Evolutionary conservation across 2,113 vertebrate genomes (phyloP).

Genomic region (Orcinus orca): DNA sequence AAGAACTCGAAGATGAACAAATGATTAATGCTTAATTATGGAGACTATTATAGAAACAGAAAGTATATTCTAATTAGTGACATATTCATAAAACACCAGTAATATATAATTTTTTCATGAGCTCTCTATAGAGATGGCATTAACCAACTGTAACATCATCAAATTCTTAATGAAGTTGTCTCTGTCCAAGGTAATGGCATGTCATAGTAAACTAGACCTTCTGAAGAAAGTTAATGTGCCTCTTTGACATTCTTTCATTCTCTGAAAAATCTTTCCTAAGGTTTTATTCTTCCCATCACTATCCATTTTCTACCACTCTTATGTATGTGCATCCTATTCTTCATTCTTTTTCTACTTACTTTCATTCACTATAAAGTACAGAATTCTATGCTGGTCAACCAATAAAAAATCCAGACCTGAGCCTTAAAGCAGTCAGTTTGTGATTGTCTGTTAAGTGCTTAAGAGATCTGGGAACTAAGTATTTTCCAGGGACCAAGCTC

Average conservation of each 20-base stretch:
- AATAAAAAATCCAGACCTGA: neutral
- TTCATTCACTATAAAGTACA: neutral
- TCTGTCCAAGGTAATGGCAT: neutral
- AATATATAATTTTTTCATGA: neutral
- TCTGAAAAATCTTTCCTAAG: neutral
- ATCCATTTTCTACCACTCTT: neutral
- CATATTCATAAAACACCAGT: neutral
- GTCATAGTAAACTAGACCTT: neutral
- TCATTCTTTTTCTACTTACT: neutral
- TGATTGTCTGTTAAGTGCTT: neutral
- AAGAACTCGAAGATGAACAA: neutral
- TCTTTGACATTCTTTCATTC: neutral
- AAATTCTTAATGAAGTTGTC: neutral
- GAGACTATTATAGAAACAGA: neutral
- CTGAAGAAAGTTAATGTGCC: neutral
- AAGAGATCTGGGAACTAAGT: neutral
- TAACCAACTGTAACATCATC: neutral
- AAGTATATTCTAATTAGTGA: neutral
- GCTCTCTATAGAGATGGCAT: neutral
- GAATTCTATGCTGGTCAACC: neutral
- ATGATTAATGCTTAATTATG: constrained; percentile 1
- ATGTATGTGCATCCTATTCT: neutral
- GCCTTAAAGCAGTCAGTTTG: neutral
- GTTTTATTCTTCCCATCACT: neutral
- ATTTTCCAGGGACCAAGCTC: neutral